Percentiles rank a stretch among this genome's conserved stretches.
These are phyloP conservation scores for Hyperoplus immaculatus DNA, from an alignment of 2,797 vertebrate species.

Conservation along the genomic window DNA sequence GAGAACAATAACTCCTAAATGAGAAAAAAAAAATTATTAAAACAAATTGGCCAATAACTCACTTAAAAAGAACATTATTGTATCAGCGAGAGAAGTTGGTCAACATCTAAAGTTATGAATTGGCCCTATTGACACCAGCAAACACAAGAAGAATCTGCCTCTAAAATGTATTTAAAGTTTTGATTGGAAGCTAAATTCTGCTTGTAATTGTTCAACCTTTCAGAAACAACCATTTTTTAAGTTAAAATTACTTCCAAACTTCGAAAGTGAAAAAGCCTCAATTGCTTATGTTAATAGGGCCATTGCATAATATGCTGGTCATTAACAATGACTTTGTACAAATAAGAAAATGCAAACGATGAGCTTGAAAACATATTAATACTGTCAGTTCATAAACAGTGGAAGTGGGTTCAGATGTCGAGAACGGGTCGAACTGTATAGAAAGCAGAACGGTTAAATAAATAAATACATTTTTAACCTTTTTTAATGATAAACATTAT, in stretches of 20 bases:
- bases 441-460: slow-evolving; percentile 81
- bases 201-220: not conserved
- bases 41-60: slow-evolving; percentile 24
- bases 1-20: not conserved
- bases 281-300: slow-evolving; percentile 50
- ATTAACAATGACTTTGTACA: slow-evolving; percentile 61
- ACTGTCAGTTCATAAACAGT: slow-evolving; percentile 31
- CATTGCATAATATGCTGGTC: slow-evolving; percentile 70
- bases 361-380: slow-evolving; percentile 18
- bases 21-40: slow-evolving; percentile 50
- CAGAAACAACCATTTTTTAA: not conserved
- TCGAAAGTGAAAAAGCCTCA: slow-evolving; percentile 38
- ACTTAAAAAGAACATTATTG: slow-evolving; percentile 7
- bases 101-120: slow-evolving; percentile 23
- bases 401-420: slow-evolving; percentile 18
- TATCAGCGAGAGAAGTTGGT: slow-evolving; percentile 30
- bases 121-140: slow-evolving; percentile 48
- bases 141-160: slow-evolving; percentile 28
- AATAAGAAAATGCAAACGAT: slow-evolving; percentile 26
- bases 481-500: slow-evolving; percentile 84
- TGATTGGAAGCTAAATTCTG: slow-evolving; percentile 20
- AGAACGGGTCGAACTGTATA: slow-evolving; percentile 80
- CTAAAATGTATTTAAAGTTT: not conserved
- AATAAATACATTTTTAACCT: slow-evolving; percentile 78
- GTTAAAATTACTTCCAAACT: slow-evolving; percentile 14